Evolutionary conservation across 2,797 vertebrate genomes (phyloP).

Genomic region (Acanthopagrus latus): DNA sequence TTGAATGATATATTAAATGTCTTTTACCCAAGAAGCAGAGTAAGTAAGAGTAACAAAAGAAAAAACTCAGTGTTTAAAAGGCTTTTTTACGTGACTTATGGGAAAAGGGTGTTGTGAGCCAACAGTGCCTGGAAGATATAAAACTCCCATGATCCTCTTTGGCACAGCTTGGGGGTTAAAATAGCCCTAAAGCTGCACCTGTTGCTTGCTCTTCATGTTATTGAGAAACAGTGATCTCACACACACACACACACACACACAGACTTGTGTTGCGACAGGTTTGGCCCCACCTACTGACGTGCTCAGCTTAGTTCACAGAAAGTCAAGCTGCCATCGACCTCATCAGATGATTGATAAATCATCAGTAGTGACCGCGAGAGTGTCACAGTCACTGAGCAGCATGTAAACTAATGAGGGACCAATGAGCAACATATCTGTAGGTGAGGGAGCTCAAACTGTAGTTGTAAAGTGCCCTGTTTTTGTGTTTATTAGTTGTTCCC

Average conservation of each 20-base stretch:
- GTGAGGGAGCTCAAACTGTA: no score
- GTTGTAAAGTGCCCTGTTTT: no score
- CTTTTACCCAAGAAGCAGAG: neutral
- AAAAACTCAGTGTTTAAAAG: neutral
- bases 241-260: slow-evolving; percentile 2
- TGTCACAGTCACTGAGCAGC: neutral
- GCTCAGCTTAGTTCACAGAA: slow-evolving; percentile 49
- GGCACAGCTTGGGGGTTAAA: slow-evolving; percentile 67
- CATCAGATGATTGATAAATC: slow-evolving; percentile 47
- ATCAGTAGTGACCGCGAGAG: slow-evolving; percentile 17
- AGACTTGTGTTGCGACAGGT: slow-evolving; percentile 11
- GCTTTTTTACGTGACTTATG: neutral
- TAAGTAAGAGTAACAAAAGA: neutral
- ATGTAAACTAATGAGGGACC: neutral
- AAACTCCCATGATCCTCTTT: slow-evolving; percentile 52
- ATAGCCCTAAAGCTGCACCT: slow-evolving; percentile 77
- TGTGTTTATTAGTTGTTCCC: no score
- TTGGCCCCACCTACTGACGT: slow-evolving; percentile 14
- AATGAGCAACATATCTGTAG: neutral
- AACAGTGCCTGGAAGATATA: slow-evolving; percentile 30
- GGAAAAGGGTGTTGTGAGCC: slow-evolving; percentile 10
- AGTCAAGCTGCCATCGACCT: slow-evolving; percentile 1
- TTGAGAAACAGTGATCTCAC: slow-evolving; percentile 48
- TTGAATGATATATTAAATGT: neutral
- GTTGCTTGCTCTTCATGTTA: slow-evolving; percentile 62